phyloP scores from a whole-genome alignment of 2,888 invertebrate genomes.

The Hermodice carunculata region DNA sequence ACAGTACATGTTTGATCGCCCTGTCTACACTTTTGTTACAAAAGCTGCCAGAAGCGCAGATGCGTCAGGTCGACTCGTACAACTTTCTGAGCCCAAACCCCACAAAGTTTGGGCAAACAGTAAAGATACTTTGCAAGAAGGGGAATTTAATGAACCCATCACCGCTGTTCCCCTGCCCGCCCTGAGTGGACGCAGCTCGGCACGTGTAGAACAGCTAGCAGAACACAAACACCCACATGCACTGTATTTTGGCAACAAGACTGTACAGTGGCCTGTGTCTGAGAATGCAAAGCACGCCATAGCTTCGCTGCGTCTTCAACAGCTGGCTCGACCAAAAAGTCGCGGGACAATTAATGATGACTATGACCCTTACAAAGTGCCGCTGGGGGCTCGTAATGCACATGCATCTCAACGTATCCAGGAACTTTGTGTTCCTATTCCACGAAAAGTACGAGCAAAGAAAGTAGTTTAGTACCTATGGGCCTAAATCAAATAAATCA shows the following conservation, averaged over 20 bases:
- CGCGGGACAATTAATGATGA: constrained; percentile 62
- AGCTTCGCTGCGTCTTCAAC: constrained; percentile 57
- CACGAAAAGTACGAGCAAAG: constrained; percentile 53
- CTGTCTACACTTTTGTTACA: constrained; percentile 48
- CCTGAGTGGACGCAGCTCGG: constrained; percentile 42
- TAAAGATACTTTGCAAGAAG: constrained; percentile 46
- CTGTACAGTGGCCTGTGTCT: constrained; percentile 54
- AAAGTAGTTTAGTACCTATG: too few relatives aligned
- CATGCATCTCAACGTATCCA: constrained; percentile 54
- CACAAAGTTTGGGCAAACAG: constrained; percentile 33
- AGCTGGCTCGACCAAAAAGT: constrained; percentile 59
- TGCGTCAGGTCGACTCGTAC: constrained; percentile 47
- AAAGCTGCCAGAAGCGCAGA: constrained; percentile 40
- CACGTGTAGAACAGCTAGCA: constrained; percentile 52
- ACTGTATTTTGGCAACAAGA: constrained; percentile 48
- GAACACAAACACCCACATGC: constrained; percentile 49
- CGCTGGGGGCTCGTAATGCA: constrained; percentile 49
- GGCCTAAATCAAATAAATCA: too few relatives aligned
- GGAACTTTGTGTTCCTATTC: constrained; percentile 55
- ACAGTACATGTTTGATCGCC: constrained; percentile 46
- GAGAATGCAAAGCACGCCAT: constrained; percentile 53
- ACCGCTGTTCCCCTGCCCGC: constrained; percentile 45
- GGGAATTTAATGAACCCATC: constrained; percentile 41
- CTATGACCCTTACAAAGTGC: constrained; percentile 62
- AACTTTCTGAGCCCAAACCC: constrained; percentile 49